Evolutionary conservation across 2,888 invertebrate species (phyloP), one percentile per base, ranked within the genome.

Genomic region (Chromoteleia sp.): DNA sequence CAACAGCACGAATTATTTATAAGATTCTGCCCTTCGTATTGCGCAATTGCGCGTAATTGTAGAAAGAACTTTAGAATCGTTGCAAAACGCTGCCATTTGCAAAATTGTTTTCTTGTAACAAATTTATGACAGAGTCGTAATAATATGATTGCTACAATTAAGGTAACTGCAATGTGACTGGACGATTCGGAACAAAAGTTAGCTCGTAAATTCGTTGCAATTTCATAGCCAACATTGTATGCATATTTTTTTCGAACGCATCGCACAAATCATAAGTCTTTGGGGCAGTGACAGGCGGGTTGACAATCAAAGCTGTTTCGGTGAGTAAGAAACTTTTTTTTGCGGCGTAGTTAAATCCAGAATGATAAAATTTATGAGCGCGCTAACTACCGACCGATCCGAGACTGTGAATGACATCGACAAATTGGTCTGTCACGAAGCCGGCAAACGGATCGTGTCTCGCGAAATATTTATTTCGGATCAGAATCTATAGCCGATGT

Each of bases 371-470:
- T 80, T 80, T 80, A 80, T 70, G 80, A 80, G 70, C 52, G 70
- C 59, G 70, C 70, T 68, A 79, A 78, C 67, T 71, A 78, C 79
- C 30, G 61, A 39, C 67, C 78, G 83, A 85, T 86, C 81, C 83
- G 84, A 84, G 84, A 86, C 85, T 82, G 84, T 77, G 74, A 84
- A 84, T 84, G 85, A 86, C 86, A 85, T 82, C 83, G 84, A 87
- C 85, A 86, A 86, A 88, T 87, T 85, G 86, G 84, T 84, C 84
- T 84, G 85, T 88, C 86, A 84, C 82, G 83, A 71, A 56, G 65
- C 61, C 21, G 33, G 75, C 67, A 59, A 68, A 68, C 19, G 29
- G 43, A 52, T 63, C 30, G 67, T 30, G 58, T 43, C 61, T 54
- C 76, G 68, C 61, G 45, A 70, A 77, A 58, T 73, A 65, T 71